Evolutionary conservation across 2,113 vertebrate species (phyloP).

Genomic region (Nansenia antarctica): DNA sequence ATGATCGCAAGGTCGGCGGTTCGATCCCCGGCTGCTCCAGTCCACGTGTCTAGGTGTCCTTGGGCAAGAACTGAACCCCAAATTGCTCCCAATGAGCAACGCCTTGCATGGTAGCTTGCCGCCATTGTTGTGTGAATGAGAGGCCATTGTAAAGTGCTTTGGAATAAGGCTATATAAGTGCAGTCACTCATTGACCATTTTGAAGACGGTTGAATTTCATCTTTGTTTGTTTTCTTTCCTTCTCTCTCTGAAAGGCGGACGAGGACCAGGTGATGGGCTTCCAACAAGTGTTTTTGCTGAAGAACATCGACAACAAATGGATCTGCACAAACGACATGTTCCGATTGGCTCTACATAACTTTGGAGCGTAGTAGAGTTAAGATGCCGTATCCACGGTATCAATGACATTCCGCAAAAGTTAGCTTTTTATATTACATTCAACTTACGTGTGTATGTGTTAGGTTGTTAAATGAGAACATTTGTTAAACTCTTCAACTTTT

Average conservation of each 20-base stretch:
- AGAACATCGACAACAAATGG: constrained; percentile 66
- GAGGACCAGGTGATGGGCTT: constrained; percentile 76
- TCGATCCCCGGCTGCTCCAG: too few relatives aligned
- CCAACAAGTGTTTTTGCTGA: constrained; percentile 77
- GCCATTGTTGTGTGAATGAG: too few relatives aligned
- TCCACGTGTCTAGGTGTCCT: too few relatives aligned
- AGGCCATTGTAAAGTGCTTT: too few relatives aligned
- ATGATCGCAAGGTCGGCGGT: too few relatives aligned
- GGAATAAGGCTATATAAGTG: neutral
- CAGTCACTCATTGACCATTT: neutral
- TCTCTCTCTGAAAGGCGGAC: constrained; percentile 59
- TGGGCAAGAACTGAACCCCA: too few relatives aligned
- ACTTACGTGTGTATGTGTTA: neutral
- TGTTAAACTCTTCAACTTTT: neutral
- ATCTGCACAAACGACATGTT: constrained; percentile 77
- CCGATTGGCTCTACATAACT: constrained; percentile 74
- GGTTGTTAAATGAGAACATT: neutral
- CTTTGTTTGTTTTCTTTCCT: neutral
- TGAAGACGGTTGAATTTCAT: constrained; percentile 1
- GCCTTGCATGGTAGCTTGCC: too few relatives aligned
- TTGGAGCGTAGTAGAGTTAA: constrained; percentile 54
- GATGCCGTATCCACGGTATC: neutral
- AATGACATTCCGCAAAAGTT: neutral
- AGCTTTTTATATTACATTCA: constrained; percentile 4
- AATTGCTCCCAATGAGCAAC: too few relatives aligned